A percentile compares a stretch with the other conserved stretches of the same genome.
Evolutionary conservation across 2,113 vertebrate genomes (phyloP).

Genomic region (Phrynosoma blainvillii): DNA sequence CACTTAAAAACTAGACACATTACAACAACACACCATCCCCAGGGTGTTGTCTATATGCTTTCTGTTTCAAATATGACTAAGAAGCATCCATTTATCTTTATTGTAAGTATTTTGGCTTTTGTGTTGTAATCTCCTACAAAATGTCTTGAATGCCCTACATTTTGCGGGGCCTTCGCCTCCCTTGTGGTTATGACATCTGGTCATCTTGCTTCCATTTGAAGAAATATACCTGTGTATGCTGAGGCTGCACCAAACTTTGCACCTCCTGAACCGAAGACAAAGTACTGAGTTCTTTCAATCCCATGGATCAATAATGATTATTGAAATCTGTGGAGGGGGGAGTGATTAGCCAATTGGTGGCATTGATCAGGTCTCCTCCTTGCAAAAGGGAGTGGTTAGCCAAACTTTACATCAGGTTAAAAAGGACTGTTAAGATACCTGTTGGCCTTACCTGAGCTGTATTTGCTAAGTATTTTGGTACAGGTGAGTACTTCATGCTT

Average conservation of each 20-base stretch:
- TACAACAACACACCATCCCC: no score
- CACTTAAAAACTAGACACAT: no score
- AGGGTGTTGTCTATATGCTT: no score
- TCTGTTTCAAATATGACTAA: no score
- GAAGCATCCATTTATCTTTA: no score
- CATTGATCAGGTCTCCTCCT: not conserved
- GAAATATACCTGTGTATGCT: no score
- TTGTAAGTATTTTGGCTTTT: no score
- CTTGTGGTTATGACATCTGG: not conserved
- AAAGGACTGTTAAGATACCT: not conserved
- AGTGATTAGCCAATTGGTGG: not conserved
- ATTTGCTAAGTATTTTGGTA: not conserved
- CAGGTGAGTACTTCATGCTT: not conserved
- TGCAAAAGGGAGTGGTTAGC: not conserved
- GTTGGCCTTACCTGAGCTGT: rapidly evolving
- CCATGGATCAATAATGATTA: not conserved
- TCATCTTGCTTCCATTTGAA: no score
- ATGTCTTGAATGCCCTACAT: not conserved
- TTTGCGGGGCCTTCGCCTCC: not conserved
- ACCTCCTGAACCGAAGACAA: not conserved
- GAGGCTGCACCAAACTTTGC: not conserved
- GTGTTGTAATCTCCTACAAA: no score
- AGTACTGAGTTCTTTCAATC: no score
- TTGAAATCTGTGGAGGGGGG: not conserved
- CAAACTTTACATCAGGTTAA: not conserved